Evolutionary conservation across 2,113 vertebrate species (phyloP).

Genomic region (Epinephelus moara): DNA sequence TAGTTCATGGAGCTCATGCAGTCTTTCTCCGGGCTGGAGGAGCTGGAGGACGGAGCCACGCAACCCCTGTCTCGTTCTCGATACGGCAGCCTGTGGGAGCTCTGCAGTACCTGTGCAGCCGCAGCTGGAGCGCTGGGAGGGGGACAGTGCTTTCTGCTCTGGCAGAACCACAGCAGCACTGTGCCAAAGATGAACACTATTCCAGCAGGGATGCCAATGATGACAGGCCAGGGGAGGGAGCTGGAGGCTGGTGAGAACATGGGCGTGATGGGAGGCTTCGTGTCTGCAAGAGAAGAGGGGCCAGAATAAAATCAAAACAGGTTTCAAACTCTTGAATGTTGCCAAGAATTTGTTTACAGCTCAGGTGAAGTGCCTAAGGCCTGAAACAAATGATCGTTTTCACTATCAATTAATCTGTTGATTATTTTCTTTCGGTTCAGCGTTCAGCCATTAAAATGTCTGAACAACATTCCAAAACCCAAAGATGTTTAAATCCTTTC

Average conservation of each 20-base stretch:
- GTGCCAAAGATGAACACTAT: constrained; percentile 96
- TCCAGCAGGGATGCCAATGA: constrained; percentile 95
- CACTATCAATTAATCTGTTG: background rate
- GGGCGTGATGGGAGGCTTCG: constrained; percentile 89
- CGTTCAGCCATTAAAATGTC: background rate
- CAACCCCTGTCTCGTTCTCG: constrained; percentile 74
- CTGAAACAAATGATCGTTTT: background rate
- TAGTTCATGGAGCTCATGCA: constrained; percentile 89
- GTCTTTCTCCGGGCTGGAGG: constrained; percentile 89
- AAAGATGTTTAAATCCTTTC: background rate
- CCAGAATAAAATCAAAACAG: constrained; percentile 4
- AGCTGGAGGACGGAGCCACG: constrained; percentile 54
- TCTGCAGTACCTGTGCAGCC: constrained; percentile 71
- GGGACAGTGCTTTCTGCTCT: constrained; percentile 93
- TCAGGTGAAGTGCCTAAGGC: constrained; percentile 7
- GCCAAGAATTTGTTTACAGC: constrained; percentile 5
- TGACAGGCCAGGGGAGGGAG: constrained; percentile 96
- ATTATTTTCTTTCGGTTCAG: background rate
- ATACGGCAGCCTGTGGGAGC: constrained; percentile 78
- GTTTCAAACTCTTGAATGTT: background rate
- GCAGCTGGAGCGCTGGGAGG: constrained; percentile 67
- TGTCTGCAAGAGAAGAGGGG: constrained; percentile 83
- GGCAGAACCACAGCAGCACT: constrained; percentile 95
- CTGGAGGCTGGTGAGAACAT: constrained; percentile 85
- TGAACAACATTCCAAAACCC: background rate